Evolutionary conservation across 2,888 invertebrate genomes (phyloP).

Genomic region (Caenorhabditis japonica): DNA sequence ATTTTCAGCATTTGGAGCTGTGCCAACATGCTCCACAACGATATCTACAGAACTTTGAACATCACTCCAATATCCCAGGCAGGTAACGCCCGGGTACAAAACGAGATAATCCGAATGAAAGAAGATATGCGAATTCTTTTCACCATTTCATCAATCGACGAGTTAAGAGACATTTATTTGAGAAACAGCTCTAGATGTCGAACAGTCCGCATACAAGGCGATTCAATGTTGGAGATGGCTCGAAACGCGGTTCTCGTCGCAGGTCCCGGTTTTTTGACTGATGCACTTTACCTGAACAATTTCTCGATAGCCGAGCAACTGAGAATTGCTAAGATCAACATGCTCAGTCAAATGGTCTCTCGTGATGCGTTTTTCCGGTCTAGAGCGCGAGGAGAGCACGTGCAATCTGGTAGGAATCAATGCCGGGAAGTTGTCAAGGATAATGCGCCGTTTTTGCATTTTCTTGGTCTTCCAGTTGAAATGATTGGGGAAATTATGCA

Average conservation of each 20-base stretch:
- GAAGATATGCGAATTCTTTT: conserved; percentile 19
- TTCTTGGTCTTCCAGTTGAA: conserved; percentile 19
- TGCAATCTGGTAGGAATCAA: neutral
- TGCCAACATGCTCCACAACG: conserved; percentile 1
- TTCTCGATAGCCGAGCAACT: conserved; percentile 24
- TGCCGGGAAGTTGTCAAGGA: neutral
- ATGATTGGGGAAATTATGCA: conserved; percentile 22
- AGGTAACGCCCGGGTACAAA: conserved; percentile 9
- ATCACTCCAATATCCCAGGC: conserved; percentile 5
- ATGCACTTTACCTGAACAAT: conserved; percentile 1
- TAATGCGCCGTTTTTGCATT: conserved; percentile 1
- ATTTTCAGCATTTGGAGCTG: no score
- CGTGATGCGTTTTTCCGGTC: conserved; percentile 20
- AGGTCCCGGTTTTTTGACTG: conserved; percentile 19
- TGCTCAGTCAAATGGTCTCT: conserved; percentile 10
- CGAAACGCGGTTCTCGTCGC: conserved; percentile 8
- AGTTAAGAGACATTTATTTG: conserved; percentile 8
- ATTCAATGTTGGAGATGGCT: conserved; percentile 5
- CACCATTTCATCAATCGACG: neutral
- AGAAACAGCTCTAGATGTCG: neutral
- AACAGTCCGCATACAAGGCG: conserved; percentile 6
- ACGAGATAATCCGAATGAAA: conserved; percentile 23
- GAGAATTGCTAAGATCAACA: conserved; percentile 15
- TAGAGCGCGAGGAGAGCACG: neutral
- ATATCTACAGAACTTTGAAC: neutral